These are phyloP conservation scores for Sebastes oblongus DNA, from an alignment of 2,797 vertebrate genomes.

Conservation along the genomic window DNA sequence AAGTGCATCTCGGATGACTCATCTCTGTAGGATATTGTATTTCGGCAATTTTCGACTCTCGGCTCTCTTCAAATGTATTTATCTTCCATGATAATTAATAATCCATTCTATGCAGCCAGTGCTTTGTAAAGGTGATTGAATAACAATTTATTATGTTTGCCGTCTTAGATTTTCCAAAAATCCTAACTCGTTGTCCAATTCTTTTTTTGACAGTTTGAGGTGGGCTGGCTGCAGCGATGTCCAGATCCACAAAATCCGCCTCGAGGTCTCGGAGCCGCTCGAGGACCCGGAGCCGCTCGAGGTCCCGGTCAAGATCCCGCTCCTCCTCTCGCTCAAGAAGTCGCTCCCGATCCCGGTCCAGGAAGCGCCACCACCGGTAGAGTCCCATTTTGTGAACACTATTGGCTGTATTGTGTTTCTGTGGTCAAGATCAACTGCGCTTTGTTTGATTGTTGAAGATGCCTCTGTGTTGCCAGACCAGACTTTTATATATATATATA, in stretches of 20 bases:
- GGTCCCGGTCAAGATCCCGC: slow-evolving; percentile 87
- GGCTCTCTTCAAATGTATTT: not conserved
- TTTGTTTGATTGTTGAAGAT: not conserved
- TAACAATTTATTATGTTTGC: not conserved
- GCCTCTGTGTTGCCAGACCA: not conserved
- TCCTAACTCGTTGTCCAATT: slow-evolving; percentile 6
- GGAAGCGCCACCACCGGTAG: slow-evolving; percentile 94
- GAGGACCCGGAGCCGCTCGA: slow-evolving; percentile 87
- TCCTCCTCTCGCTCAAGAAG: slow-evolving; percentile 90
- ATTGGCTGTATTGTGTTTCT: not conserved
- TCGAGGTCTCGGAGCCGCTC: slow-evolving; percentile 92
- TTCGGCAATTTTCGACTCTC: slow-evolving; percentile 2
- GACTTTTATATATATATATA: not conserved
- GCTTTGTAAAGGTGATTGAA: slow-evolving; percentile 5
- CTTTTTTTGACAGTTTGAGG: slow-evolving; percentile 56
- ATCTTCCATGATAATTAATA: not conserved
- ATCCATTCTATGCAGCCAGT: not conserved
- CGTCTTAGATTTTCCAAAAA: not conserved
- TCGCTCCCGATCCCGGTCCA: slow-evolving; percentile 85
- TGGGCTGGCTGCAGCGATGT: slow-evolving; percentile 84
- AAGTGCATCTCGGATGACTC: slow-evolving; percentile 11
- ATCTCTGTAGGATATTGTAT: slow-evolving; percentile 26
- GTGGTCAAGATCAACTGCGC: not conserved
- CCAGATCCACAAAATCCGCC: slow-evolving; percentile 92
- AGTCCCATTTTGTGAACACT: not conserved